A percentile compares a stretch with the other conserved stretches of the same genome.
phyloP scores from a whole-genome alignment of 1,140 invertebrate species.

The Zaprionus tsacasi region DNA sequence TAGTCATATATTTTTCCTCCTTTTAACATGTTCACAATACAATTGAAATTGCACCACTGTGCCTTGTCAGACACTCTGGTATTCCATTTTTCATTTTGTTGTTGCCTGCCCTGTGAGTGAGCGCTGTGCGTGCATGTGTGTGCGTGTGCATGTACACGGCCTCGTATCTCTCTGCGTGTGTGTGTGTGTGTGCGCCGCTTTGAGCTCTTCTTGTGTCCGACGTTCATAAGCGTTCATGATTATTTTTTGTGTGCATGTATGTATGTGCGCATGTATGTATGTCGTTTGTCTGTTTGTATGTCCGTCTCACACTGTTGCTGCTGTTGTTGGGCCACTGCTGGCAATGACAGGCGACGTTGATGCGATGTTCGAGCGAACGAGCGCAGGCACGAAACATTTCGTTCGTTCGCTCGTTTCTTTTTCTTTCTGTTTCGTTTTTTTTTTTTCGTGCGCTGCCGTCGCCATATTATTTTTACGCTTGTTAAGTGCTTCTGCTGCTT shows the following conservation, averaged over 20 bases:
- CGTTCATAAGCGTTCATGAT: slow-evolving; percentile 50
- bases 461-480: slow-evolving; percentile 76
- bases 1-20: background rate
- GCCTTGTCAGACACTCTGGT: slow-evolving; percentile 40
- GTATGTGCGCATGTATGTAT: slow-evolving; percentile 11
- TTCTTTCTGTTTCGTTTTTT: slow-evolving; percentile 28
- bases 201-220: slow-evolving; percentile 50
- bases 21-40: background rate
- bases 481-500: slow-evolving; percentile 60
- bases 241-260: slow-evolving; percentile 15
- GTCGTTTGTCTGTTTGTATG: slow-evolving; percentile 20
- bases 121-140: background rate
- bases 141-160: background rate
- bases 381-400: slow-evolving; percentile 36
- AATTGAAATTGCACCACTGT: slow-evolving; percentile 52
- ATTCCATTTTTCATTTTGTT: slow-evolving; percentile 82
- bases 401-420: slow-evolving; percentile 35
- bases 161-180: background rate
- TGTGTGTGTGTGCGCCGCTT: slow-evolving; percentile 56
- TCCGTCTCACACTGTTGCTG: slow-evolving; percentile 43
- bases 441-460: slow-evolving; percentile 46
- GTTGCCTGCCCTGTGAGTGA: slow-evolving; percentile 35
- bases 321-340: slow-evolving; percentile 41
- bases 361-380: slow-evolving; percentile 36
- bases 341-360: slow-evolving; percentile 51